phyloP scores from a whole-genome alignment of 53 echinoderm and acorn worm species.

The Crossaster papposus region DNA sequence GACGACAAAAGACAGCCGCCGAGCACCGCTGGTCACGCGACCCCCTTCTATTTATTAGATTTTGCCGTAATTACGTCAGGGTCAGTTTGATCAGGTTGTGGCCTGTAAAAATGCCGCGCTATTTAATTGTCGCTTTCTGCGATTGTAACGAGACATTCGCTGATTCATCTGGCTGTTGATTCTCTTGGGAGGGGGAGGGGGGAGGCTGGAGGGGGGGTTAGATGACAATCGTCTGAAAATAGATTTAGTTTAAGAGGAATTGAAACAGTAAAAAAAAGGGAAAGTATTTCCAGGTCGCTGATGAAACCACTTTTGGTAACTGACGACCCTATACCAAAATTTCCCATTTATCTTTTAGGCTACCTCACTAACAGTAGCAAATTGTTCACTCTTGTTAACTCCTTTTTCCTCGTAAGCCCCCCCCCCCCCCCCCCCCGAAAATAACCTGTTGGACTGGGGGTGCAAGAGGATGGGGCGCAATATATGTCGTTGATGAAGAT shows the following conservation, averaged over 20 bases:
- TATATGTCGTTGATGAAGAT: no score
- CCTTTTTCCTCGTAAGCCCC: no score
- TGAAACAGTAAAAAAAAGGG: background rate
- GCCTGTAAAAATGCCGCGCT: constrained; percentile 25
- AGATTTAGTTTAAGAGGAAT: background rate
- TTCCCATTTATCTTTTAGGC: no score
- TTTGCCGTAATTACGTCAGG: constrained; percentile 15
- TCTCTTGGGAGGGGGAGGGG: no score
- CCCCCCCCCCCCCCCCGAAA: no score
- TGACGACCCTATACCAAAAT: no score
- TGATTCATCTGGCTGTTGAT: background rate
- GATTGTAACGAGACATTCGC: background rate
- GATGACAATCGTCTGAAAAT: background rate
- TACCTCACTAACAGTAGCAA: no score
- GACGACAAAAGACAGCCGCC: background rate
- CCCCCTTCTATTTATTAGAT: background rate
- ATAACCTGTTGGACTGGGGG: no score
- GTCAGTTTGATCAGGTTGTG: constrained; percentile 21
- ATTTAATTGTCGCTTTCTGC: background rate
- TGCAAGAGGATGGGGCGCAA: no score
- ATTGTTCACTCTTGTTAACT: no score
- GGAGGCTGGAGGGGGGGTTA: no score
- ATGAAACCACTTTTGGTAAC: no score
- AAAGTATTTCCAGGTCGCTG: background rate
- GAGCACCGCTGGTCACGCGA: background rate